phyloP scores from a whole-genome alignment of 2,888 invertebrate genomes.

The Dryadula phaetusa region DNA sequence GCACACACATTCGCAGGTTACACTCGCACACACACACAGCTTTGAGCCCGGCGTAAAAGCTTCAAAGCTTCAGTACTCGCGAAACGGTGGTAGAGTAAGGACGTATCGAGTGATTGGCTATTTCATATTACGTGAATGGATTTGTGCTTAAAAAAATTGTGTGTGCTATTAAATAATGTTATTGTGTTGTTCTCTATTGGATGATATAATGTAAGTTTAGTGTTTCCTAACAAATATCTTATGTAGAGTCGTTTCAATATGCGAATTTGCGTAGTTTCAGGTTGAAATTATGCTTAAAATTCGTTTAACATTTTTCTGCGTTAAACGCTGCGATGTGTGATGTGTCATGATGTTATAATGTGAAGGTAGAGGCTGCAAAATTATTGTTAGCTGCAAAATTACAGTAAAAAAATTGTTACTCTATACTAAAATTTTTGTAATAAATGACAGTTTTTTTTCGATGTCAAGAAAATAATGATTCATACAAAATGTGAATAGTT shows the following conservation, averaged over 20 bases:
- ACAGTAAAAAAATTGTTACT: not conserved
- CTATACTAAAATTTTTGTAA: not conserved
- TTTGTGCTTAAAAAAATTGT: slow-evolving; percentile 22
- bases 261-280: not conserved
- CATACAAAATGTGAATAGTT: slow-evolving; percentile 18
- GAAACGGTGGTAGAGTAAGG: slow-evolving; percentile 49
- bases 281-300: not conserved
- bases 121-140: slow-evolving; percentile 27
- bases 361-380: not conserved
- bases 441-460: not conserved
- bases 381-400: too few species aligned
- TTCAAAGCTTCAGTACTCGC: slow-evolving; percentile 59
- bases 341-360: not conserved
- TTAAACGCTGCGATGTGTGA: not conserved
- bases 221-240: not conserved
- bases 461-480: not conserved
- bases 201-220: slow-evolving; percentile 20
- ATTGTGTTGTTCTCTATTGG: slow-evolving; percentile 2
- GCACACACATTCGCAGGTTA: slow-evolving; percentile 64
- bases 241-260: not conserved
- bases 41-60: slow-evolving; percentile 54
- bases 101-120: slow-evolving; percentile 39
- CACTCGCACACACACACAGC: slow-evolving; percentile 50
- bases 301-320: not conserved
- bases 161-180: slow-evolving; percentile 16